Base-by-base conservation (phyloP, 2,888 invertebrate species). In the Anodontia alba region DNA sequence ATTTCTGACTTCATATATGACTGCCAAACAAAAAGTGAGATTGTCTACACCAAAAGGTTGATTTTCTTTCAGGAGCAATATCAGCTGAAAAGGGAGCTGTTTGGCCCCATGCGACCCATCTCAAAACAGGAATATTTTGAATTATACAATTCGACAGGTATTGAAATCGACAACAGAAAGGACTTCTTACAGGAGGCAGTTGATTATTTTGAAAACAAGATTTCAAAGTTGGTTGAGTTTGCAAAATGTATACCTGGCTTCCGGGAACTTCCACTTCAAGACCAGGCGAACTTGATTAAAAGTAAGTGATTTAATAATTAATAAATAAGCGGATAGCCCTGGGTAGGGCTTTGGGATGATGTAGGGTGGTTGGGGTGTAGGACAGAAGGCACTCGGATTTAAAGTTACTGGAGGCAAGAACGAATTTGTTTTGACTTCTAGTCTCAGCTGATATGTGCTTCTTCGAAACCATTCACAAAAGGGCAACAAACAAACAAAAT, bases 121-220 rank as follows among this genome's bases (percentile, higher is more conserved):
- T 88, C 92, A 0, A 82, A 87, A 26, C 91, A 92, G 23, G 93
- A 93, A 73, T 93, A 92, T 83, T 81, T 87, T 31, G 88, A 88
- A 36, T 91, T 94, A 73, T 93, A 93, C 84, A 86, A 88, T 43
- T 77, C 89, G 1, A 94, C 94, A n/a, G 94, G 94, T 26, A 69
- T 69, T 42, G 71, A 51, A n/a, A 38, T 69, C 5, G 70, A 70
- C 20, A 43, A 33, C 10, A 42, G 62, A 62, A 33, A 54, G 20
- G 38, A 29, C 12, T 29, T 73, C 0, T 29, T 78, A 3, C 68
- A 70, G 43, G 36, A 36, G 17, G 49, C 67, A 0, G 67, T 78
- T 20, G 57, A 73, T 20, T 82, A 70, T n/a, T 73, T 82, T 49
- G 78, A 82, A 43, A 51, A 33, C 23, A 78, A 72, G 20, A 78